phyloP scores from a whole-genome alignment of 2,113 vertebrate species.

The Falco punctatus region DNA sequence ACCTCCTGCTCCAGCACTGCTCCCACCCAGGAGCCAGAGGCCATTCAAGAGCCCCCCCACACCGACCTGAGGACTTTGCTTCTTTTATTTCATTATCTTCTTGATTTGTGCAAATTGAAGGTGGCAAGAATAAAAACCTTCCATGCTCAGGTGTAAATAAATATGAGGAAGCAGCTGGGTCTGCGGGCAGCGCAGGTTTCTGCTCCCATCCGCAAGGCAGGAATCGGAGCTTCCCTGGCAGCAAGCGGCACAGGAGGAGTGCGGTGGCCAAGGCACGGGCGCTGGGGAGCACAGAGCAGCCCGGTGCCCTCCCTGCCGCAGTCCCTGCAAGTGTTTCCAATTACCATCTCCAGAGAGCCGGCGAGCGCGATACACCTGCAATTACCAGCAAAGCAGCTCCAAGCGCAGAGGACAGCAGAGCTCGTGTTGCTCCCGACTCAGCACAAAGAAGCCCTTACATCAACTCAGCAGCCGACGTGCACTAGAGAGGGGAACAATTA shows the following conservation, averaged over 20 bases:
- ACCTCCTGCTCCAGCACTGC: background rate
- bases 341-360: background rate
- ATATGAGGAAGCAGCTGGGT: background rate
- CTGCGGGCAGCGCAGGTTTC: background rate
- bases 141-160: background rate
- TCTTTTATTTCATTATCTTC: background rate
- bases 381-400: background rate
- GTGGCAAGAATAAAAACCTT: background rate
- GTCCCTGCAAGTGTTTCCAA: background rate
- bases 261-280: fast-evolving
- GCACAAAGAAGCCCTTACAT: conserved; percentile 43
- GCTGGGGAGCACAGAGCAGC: background rate
- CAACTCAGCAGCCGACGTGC: background rate
- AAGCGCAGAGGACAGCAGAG: background rate
- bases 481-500: background rate
- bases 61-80: background rate
- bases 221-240: background rate
- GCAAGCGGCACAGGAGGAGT: background rate
- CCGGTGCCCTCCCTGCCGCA: background rate
- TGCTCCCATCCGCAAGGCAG: background rate
- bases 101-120: background rate
- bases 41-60: too few relatives aligned
- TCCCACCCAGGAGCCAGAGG: background rate
- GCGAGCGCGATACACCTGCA: background rate
- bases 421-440: background rate